Base-by-base conservation (phyloP, 2,113 vertebrate species). In the Riparia riparia region DNA sequence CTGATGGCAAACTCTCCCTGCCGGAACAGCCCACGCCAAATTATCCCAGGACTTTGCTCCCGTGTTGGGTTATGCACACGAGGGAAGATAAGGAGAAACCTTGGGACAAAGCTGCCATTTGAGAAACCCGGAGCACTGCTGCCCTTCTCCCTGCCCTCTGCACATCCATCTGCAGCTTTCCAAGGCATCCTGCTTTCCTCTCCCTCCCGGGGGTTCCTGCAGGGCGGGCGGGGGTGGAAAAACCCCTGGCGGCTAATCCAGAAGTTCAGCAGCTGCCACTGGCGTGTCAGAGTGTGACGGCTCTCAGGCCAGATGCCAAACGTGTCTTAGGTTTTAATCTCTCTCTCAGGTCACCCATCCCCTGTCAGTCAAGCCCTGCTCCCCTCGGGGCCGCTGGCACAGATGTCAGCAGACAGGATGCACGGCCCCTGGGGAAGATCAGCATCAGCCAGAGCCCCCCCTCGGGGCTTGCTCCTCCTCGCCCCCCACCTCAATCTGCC, bases 181-280 rank as follows among this genome's bases (percentile, higher is more conserved):
- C 64, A 41, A 34, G 28, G 4, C 12, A 24, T 70, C n/a, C 82
- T 53, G 45, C 87, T 25, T 17, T 80, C 57, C 84, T 31, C 26
- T 61, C 34, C 58, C 44, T 39, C 8, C 29, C 34, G 18, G 34
- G 51, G 54, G 28, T 60, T 69, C 0, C 3, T 18, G 72, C 5
- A 1, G 70, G 53, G 26, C 0, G 0, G 56, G n/a, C 5, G 65
- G 81, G 77, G 83, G 25, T 51, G 63, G 47, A 81, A 65, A 65
- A 93, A 91, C 74, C 86, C 0, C 96, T 96, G 97, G 97, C 93
- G 91, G 9, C 49, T 66, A 74, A 91, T 95, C 61, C 97, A 95
- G 97, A 8, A 94, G 97, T 95, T 86, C 17, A 90, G 90, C 97
- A 97, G 96, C 97, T 97, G 97, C 93, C 65, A 3, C 76, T 14